Base-by-base conservation (phyloP, 2,113 vertebrate species). In the Copsychus sechellarum region DNA sequence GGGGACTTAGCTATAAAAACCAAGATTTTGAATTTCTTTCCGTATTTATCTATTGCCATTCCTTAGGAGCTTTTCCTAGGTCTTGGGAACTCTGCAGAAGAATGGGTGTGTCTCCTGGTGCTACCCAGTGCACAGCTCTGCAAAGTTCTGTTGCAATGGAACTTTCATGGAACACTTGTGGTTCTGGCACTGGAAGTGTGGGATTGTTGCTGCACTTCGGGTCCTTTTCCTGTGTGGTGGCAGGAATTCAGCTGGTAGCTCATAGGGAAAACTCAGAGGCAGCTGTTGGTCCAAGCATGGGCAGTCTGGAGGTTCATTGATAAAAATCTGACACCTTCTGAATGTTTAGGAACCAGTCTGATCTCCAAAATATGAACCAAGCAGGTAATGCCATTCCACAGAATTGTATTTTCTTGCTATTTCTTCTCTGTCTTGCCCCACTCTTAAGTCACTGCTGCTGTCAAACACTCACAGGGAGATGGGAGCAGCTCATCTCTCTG, bases 131-230 rank as follows among this genome's bases (percentile, higher is more conserved):
- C 5, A 12, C 28, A 13, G 4, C 24, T 33, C 43, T 79, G 9
- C 26, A 31, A 48, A 48, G 11, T 29, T 45, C 36, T 36, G 8
- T 8, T 64, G 28, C 13, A 42, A 18, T 9, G 34, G 17, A 23
- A 34, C 9, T n/a, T 53, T 25, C 18, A 15, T 34, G 1, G 38
- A 79, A 40, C 7, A 3, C 4, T 24, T 0, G 0, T 72, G 71
- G 25, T 38, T 17, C 3, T 29, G 61, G 14, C 28, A 19, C 9
- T 71, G 40, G 33, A 36, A 5, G 5, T 25, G 8, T 31, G 60
- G 29, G 8, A n/a, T 58, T 73, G 9, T 42, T 64, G 54, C 18
- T 24, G 22, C 15, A 5, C 8, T 56, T 67, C 3, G 12, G 24
- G 43, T n/a, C 14, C 14, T 5, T 34, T 48, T 11, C 24, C 23